These are phyloP conservation scores for Dicyema japonicum DNA, from an alignment of 1,140 invertebrate genomes.

Conservation along the genomic window DNA sequence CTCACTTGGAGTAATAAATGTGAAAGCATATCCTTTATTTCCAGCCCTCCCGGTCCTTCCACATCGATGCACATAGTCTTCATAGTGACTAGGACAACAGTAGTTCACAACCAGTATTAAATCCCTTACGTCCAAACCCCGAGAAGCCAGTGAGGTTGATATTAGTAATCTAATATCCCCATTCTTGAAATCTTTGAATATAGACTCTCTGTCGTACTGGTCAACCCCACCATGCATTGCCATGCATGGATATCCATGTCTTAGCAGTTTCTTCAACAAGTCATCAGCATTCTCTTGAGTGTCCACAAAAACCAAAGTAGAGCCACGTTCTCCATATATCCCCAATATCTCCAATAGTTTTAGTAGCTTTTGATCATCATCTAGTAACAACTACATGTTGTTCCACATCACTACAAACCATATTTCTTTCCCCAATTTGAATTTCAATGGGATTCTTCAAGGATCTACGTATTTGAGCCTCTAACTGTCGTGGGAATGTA, in stretches of 20 bases:
- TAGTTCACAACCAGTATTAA: conserved; percentile 89
- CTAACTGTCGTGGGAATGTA: conserved; percentile 93
- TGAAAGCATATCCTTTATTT: conserved; percentile 74
- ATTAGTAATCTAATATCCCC: conserved; percentile 39
- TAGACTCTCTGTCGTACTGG: conserved; percentile 87
- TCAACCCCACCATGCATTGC: conserved; percentile 92
- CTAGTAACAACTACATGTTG: conserved; percentile 54
- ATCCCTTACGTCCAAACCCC: conserved; percentile 87
- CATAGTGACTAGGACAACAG: conserved; percentile 97
- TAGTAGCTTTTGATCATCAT: conserved; percentile 85
- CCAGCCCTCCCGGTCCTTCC: conserved; percentile 53
- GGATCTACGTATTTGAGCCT: conserved; percentile 66
- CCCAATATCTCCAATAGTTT: conserved; percentile 79
- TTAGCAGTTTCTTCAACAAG: conserved; percentile 69
- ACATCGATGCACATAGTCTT: conserved; percentile 94
- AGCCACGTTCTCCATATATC: conserved; percentile 60
- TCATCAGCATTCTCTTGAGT: conserved; percentile 87
- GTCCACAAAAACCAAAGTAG: conserved; percentile 81
- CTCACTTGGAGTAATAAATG: conserved; percentile 76
- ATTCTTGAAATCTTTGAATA: conserved; percentile 80
- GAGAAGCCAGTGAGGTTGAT: conserved; percentile 72
- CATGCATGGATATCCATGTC: conserved; percentile 66
- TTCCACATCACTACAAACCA: conserved; percentile 89
- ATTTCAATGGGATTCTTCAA: conserved; percentile 77
- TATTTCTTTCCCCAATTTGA: conserved; percentile 52